Evolutionary conservation across 2,888 invertebrate species (phyloP).

Genomic region (Diarsia rubi): DNA sequence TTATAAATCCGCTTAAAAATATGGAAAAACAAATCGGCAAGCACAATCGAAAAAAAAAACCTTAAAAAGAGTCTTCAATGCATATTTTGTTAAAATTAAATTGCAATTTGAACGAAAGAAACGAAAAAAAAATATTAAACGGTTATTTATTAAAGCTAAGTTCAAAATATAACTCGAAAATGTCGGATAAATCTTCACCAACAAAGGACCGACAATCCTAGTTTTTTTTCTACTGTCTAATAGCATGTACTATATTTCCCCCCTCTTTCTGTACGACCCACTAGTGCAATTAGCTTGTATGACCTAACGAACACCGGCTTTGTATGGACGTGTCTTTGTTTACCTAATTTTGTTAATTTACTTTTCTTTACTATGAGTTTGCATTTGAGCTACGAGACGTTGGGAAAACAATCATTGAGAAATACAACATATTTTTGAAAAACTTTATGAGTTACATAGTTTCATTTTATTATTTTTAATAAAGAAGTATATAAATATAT

Average conservation of each 20-base stretch:
- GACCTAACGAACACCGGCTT: constrained; percentile 83
- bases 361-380: constrained; percentile 81
- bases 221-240: constrained; percentile 63
- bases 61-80: neutral
- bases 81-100: constrained; percentile 25
- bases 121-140: neutral
- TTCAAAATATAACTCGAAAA: constrained; percentile 7
- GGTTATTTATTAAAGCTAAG: neutral
- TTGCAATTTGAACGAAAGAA: neutral
- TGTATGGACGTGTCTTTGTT: constrained; percentile 83
- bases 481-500: too few species aligned
- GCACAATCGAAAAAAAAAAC: neutral
- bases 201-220: constrained; percentile 35
- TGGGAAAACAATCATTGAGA: constrained; percentile 72
- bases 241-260: constrained; percentile 71
- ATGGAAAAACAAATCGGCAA: constrained; percentile 8
- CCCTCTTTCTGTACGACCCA: constrained; percentile 45
- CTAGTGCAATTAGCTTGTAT: constrained; percentile 68
- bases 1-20: neutral
- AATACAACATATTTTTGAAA: neutral
- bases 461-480: neutral
- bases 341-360: constrained; percentile 76
- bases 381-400: constrained; percentile 86
- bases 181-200: constrained; percentile 34
- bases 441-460: neutral